Evolutionary conservation across 2,113 vertebrate genomes (phyloP).

Genomic region (Platycercus adscitus): DNA sequence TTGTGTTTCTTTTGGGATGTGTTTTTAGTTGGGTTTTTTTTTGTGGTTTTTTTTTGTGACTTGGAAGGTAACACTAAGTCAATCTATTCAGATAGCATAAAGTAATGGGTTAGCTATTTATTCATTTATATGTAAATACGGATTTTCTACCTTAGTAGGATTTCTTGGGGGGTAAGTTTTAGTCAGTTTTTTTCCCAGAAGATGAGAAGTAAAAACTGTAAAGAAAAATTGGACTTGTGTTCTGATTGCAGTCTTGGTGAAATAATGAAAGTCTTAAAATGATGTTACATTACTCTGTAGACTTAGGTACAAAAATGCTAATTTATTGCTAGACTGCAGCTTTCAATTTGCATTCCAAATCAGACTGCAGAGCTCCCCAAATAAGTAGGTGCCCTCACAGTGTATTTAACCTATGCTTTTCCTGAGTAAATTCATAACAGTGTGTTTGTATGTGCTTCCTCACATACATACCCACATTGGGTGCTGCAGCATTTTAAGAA

Average conservation of each 20-base stretch:
- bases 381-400: constrained; percentile 22
- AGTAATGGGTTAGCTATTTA: neutral
- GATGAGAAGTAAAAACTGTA: neutral
- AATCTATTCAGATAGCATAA: neutral
- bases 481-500: neutral
- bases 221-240: neutral
- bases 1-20: neutral
- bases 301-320: constrained; percentile 68
- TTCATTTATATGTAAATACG: neutral
- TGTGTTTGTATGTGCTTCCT: neutral
- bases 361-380: constrained; percentile 66
- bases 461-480: too few relatives aligned
- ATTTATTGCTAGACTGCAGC: constrained; percentile 74
- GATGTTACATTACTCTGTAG: constrained; percentile 20
- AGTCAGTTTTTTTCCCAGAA: neutral
- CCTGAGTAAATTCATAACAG: neutral
- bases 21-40: neutral
- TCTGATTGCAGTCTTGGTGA: neutral
- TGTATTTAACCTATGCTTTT: constrained; percentile 55
- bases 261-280: neutral
- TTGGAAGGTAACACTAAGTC: neutral
- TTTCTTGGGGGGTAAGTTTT: neutral
- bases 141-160: neutral
- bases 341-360: constrained; percentile 78
- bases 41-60: neutral